These are phyloP conservation scores for Laupala kohalensis DNA, from an alignment of 1,140 invertebrate species.

Conservation along the genomic window DNA sequence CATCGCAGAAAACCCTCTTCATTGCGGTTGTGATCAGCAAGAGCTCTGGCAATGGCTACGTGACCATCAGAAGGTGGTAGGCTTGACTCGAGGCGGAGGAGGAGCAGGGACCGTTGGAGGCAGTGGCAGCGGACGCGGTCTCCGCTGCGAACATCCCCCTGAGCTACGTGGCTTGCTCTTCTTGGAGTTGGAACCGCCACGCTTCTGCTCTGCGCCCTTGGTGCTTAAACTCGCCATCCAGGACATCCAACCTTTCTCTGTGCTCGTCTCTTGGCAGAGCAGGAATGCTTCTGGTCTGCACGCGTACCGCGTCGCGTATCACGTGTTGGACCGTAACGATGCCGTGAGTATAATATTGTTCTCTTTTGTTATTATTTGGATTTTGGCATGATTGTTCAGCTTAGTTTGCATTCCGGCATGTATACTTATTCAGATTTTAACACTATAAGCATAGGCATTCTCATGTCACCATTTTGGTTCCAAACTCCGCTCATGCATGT, in stretches of 20 bases:
- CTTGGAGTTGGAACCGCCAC: constrained; percentile 57
- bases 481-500: no score
- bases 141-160: constrained; percentile 64
- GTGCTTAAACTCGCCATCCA: constrained; percentile 69
- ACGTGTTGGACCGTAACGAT: constrained; percentile 49
- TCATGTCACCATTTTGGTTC: no score
- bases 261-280: constrained; percentile 77
- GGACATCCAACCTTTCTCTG: constrained; percentile 77
- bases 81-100: not conserved
- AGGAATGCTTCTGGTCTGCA: constrained; percentile 72
- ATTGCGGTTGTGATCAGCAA: constrained; percentile 70
- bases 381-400: no score
- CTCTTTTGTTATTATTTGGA: no score
- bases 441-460: no score
- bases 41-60: constrained; percentile 78
- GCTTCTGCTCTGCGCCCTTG: constrained; percentile 61
- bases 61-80: constrained; percentile 61
- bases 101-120: no score
- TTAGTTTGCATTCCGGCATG: no score
- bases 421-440: no score
- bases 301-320: constrained; percentile 76
- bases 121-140: constrained; percentile 14
- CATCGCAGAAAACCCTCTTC: constrained; percentile 72
- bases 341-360: constrained; percentile 27
- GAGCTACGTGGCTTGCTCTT: constrained; percentile 61